Evolutionary conservation across 2,888 invertebrate genomes (phyloP).

Genomic region (Serrognathus titanus): DNA sequence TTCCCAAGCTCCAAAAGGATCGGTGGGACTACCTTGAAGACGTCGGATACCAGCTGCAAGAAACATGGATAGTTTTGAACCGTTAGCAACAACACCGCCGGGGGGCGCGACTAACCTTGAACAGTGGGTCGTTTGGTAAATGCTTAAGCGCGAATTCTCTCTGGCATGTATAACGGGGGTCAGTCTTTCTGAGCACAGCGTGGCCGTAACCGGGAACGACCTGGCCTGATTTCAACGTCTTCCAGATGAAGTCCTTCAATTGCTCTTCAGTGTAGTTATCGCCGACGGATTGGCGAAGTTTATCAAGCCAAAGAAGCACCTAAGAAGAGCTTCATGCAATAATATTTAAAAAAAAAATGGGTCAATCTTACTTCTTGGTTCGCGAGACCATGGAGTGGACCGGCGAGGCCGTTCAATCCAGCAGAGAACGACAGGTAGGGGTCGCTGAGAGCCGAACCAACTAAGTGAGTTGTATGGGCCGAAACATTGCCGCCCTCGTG

Average conservation of each 20-base stretch:
- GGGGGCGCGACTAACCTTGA: slow-evolving; percentile 54
- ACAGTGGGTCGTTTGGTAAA: slow-evolving; percentile 85
- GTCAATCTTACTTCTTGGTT: slow-evolving; percentile 75
- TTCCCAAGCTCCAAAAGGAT: slow-evolving; percentile 90
- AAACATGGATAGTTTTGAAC: slow-evolving; percentile 16
- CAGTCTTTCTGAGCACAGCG: slow-evolving; percentile 93
- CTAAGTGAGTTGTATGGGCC: slow-evolving; percentile 90
- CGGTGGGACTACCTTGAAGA: slow-evolving; percentile 91
- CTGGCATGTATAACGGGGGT: slow-evolving; percentile 89
- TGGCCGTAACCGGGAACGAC: slow-evolving; percentile 98
- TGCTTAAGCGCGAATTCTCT: slow-evolving; percentile 92
- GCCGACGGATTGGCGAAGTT: slow-evolving; percentile 81
- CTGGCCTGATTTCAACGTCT: slow-evolving; percentile 91
- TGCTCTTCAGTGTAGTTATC: slow-evolving; percentile 84
- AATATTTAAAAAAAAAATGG: neutral
- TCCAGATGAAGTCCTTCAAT: slow-evolving; percentile 96
- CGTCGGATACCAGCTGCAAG: slow-evolving; percentile 72
- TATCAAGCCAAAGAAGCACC: slow-evolving; percentile 91
- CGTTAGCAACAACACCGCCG: neutral
- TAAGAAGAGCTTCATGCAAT: slow-evolving; percentile 43
- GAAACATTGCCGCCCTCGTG: slow-evolving; percentile 97
- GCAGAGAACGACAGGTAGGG: slow-evolving; percentile 91
- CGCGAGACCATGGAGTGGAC: slow-evolving; percentile 92
- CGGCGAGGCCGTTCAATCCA: slow-evolving; percentile 91
- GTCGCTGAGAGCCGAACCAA: slow-evolving; percentile 91